Percentiles rank a stretch among this genome's conserved stretches.
Evolutionary conservation across 2,113 vertebrate genomes (phyloP).

Genomic region (Oncorhynchus masou): DNA sequence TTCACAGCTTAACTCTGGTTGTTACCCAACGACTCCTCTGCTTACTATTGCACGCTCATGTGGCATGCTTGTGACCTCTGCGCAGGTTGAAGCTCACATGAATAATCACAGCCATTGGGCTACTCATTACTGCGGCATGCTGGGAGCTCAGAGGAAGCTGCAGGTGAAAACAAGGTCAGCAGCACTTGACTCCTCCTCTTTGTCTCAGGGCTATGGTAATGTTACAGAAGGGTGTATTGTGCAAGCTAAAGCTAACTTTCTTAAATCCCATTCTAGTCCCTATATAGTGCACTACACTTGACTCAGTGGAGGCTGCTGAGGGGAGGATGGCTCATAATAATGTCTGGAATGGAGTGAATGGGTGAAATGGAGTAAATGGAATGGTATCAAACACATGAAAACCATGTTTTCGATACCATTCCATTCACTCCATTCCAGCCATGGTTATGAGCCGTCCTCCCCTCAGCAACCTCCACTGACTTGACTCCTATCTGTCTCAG

Average conservation of each 20-base stretch:
- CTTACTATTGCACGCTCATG: neutral
- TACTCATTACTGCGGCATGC: neutral
- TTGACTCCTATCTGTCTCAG: neutral
- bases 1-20: conserved; percentile 26
- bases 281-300: neutral
- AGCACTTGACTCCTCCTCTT: neutral
- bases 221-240: neutral
- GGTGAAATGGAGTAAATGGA: too few relatives aligned
- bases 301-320: neutral
- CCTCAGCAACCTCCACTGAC: neutral
- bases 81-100: conserved; percentile 17
- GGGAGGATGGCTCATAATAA: too few relatives aligned
- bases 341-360: too few relatives aligned
- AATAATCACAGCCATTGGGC: neutral
- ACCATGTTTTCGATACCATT: too few relatives aligned
- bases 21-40: conserved; percentile 1
- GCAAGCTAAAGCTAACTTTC: neutral
- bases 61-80: neutral
- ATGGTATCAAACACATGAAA: too few relatives aligned
- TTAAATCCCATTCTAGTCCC: neutral
- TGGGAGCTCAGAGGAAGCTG: neutral
- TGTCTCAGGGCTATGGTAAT: too few relatives aligned
- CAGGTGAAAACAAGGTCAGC: neutral
- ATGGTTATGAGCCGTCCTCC: too few relatives aligned
- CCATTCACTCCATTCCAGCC: too few relatives aligned